Evolutionary conservation across 2,888 invertebrate genomes (phyloP), one percentile per base, ranked within the genome.

Genomic region (Polia nebulosa): DNA sequence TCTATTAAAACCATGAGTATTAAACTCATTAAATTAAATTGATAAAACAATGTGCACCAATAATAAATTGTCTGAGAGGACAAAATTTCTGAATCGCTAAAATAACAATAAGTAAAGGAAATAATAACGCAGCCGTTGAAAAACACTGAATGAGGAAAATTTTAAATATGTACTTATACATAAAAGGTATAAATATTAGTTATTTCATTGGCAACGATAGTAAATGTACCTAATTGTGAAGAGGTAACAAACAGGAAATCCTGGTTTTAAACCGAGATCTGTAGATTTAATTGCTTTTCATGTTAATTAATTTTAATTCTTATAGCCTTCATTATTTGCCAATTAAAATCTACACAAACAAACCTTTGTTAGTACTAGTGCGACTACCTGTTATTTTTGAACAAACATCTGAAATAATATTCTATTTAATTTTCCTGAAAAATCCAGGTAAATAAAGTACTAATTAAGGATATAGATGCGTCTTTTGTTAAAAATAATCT

Each of bases 201-300:
- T 75, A 73, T 82, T 77, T 78, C 72, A 72, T 82, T 79, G 72
- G 78, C 60, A 56, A 68, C 68, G 52, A 67, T 76, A 78, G 76
- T 74, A 60, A 62, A 74, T 69, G 59, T 68, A 80, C 72, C 66
- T 83, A 79, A 79, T 76, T 74, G 64, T 61, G 55, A 81, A 76
- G 83, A 83, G 59, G 60, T 64, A 72, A 72, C 66, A 81, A 84
- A 85, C 86, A 85, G 86, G 86, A 85, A 85, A 80, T 75, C 57
- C 52, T 81, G 49, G 53, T 71, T 61, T 69, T 47, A 59, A 67
- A 55, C 55, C 55, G 51, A 69, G 81, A 82, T 83, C 73, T 56
- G 51, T 78, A 68, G 64, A 78, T 81, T 72, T 83, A 73, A 79
- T 82, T 81, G 73, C 72, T 78, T 81, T 81, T 81, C 67, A 68